Conservation (phyloP, 2,888 invertebrate species). For the Ochropacha duplaris region DNA sequence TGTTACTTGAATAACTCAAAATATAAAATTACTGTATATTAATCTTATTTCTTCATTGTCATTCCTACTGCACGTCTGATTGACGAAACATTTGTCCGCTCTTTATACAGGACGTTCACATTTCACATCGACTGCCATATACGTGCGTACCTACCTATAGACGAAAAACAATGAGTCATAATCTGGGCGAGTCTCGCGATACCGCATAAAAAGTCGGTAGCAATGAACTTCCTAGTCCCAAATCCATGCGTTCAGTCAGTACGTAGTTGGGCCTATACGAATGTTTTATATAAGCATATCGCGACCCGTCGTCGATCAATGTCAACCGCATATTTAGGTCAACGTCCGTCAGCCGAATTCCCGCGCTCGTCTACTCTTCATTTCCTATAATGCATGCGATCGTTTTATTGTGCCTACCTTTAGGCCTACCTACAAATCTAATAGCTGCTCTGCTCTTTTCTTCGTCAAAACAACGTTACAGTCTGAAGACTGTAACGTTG, state of each 20-base stretch:
- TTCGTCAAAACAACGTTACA: background rate
- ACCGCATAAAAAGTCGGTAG: constrained; percentile 57
- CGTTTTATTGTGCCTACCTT: constrained; percentile 35
- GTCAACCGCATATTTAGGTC: constrained; percentile 81
- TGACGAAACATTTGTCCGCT: constrained; percentile 6
- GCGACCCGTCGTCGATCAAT: constrained; percentile 79
- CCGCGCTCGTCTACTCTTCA: constrained; percentile 65
- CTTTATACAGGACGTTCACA: constrained; percentile 22
- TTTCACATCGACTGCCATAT: background rate
- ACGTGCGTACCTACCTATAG: constrained; percentile 11
- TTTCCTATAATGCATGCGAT: constrained; percentile 61
- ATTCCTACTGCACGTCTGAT: constrained; percentile 5
- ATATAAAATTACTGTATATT: background rate
- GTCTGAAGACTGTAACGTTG: no score
- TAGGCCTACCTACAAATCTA: background rate
- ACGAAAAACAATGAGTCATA: constrained; percentile 53
- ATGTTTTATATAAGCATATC: constrained; percentile 70
- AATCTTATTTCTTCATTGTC: constrained; percentile 5
- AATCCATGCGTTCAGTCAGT: constrained; percentile 52
- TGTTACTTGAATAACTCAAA: background rate
- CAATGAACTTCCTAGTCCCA: constrained; percentile 71
- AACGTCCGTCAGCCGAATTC: constrained; percentile 76
- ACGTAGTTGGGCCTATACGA: constrained; percentile 37
- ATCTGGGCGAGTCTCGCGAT: constrained; percentile 51
- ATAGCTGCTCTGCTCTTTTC: no score